These are phyloP conservation scores for Nixonia krombeini DNA, from an alignment of 1,140 invertebrate species.

Conservation along the genomic window DNA sequence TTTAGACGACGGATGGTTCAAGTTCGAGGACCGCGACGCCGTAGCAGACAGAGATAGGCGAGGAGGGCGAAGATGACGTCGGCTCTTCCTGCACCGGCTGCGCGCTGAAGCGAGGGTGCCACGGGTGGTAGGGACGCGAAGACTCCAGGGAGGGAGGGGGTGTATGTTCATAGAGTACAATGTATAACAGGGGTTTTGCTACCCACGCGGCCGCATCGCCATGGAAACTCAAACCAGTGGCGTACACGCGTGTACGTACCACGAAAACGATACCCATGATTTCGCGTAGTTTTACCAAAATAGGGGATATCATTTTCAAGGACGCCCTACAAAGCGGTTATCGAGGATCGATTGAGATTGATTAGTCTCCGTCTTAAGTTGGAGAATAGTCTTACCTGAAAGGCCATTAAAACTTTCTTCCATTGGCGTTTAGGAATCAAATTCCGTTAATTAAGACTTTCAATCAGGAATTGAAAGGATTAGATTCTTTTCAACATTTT, in stretches of 20 bases:
- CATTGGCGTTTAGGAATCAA: no score
- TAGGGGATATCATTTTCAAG: conserved; percentile 32
- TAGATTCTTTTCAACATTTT: no score
- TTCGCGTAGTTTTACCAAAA: conserved; percentile 9
- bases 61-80: background rate
- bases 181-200: conserved; percentile 27
- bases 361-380: background rate
- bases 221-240: conserved; percentile 52
- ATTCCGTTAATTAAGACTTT: no score
- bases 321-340: conserved; percentile 2
- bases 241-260: conserved; percentile 18
- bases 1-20: conserved; percentile 26
- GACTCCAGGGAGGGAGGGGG: conserved; percentile 7
- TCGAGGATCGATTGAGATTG: background rate
- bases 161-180: conserved; percentile 19
- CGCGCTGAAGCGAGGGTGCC: no score
- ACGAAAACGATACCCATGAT: conserved; percentile 13
- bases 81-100: no score
- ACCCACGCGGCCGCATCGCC: conserved; percentile 50
- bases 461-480: no score
- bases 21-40: conserved; percentile 23
- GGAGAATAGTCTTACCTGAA: no score
- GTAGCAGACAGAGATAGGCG: conserved; percentile 12
- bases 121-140: conserved; percentile 10
- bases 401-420: no score